Base-by-base conservation (phyloP, 2,797 vertebrate genomes). In the Hydrocynus forskahlii region DNA sequence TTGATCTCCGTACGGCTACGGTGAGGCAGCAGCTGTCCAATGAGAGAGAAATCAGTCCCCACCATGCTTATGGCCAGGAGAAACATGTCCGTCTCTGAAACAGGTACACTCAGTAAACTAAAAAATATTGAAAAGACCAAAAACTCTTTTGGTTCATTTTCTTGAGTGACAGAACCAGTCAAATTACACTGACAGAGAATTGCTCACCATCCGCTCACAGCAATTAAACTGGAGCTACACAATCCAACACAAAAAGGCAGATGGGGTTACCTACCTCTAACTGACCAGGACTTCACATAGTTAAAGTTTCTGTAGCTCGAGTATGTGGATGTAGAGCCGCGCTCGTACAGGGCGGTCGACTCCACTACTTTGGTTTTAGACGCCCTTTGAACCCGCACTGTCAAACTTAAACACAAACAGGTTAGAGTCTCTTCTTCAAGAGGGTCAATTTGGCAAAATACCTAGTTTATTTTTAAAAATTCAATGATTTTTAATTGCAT, bases 41-140 rank as follows among this genome's bases (percentile, higher is more conserved):
- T 98, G 95, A 99, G 95, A 69, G 97, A 97, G 82, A 99, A 99
- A 90, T 99, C 98, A 10, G 97, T 99, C 86, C 98, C 97, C 80
- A 99, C 98, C 97, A 99, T 99, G 89, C 96, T 99, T 75, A 99
- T 95, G n/a, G 98, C 97, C 92, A 99, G 90, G 89, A 96, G 99
- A 90, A 99, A 99, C 97, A 99, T 97, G 86, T 99, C 97, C 0
- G 98, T 99, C 93, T 99, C 98, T 99, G 91, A 71, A 75, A 77
- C 57, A 87, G 69, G 64, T 16, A 72, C 3, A 76, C 40, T 25
- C 13, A 77, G n/a, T 21, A 59, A 35, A 5, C 29, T 43, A 67
- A 14, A 52, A 43, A 23, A 21, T 1, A 73, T 50, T 52, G 12
- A 38, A 71, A 16, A 21, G 35, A 38, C 6, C 35, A 54, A 62